These are phyloP conservation scores for Dendrolimus kikuchii DNA, from an alignment of 1,140 invertebrate genomes.

Conservation along the genomic window DNA sequence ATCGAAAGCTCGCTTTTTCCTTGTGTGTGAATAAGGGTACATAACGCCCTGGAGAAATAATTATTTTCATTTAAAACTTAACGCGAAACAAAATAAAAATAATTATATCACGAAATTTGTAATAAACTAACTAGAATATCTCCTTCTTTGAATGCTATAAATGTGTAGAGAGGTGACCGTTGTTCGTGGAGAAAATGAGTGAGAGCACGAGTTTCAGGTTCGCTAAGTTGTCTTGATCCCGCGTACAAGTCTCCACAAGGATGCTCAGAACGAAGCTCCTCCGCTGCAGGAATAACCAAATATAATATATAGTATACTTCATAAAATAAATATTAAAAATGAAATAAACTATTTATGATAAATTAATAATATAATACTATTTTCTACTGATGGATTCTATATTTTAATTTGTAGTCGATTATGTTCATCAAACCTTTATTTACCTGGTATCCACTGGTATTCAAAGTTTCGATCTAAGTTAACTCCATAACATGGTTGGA, in stretches of 20 bases:
- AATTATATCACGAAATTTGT: neutral
- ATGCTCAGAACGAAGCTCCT: conserved; percentile 77
- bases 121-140: conserved; percentile 42
- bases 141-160: conserved; percentile 59
- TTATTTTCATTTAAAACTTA: neutral
- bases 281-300: conserved; percentile 64
- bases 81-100: neutral
- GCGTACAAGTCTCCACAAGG: conserved; percentile 82
- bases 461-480: conserved; percentile 63
- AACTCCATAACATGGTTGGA: conserved; percentile 53
- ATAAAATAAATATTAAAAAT: too few relatives aligned
- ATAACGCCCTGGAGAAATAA: conserved; percentile 46
- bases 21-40: conserved; percentile 61
- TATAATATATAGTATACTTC: too few relatives aligned
- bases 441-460: conserved; percentile 59
- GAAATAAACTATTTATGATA: too few relatives aligned
- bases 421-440: neutral
- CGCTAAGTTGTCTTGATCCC: conserved; percentile 81
- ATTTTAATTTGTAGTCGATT: too few relatives aligned
- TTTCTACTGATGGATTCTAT: too few relatives aligned
- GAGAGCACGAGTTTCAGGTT: conserved; percentile 79
- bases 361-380: too few relatives aligned
- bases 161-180: conserved; percentile 28
- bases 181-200: conserved; percentile 70
- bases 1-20: conserved; percentile 49